Evolutionary conservation across 30 jellyfish, hydroid and myxozoan species (phyloP).

Genomic region (Aurelia coerulea): DNA sequence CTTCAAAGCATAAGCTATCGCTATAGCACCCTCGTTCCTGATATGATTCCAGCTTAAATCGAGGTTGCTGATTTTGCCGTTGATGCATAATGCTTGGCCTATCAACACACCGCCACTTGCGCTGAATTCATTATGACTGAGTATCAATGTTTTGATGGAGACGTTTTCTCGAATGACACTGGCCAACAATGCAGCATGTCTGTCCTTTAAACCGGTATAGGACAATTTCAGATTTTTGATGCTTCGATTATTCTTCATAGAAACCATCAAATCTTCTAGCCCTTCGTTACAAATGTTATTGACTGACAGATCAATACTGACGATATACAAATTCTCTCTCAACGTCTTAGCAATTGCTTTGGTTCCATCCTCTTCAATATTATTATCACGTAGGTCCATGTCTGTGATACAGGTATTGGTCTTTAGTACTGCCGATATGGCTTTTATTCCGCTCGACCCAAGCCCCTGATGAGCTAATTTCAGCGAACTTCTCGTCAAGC

Average conservation of each 20-base stretch:
- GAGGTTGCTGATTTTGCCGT: conserved; percentile 30
- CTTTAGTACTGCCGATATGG: conserved; percentile 40
- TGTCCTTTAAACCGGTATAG: conserved; percentile 65
- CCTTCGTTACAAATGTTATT: conserved; percentile 54
- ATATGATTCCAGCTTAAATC: conserved; percentile 83
- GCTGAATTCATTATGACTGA: conserved; percentile 64
- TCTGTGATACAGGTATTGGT: conserved; percentile 48
- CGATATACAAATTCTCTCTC: conserved; percentile 26
- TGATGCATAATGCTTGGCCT: conserved; percentile 36
- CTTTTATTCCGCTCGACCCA: conserved; percentile 58
- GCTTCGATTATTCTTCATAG: conserved; percentile 15
- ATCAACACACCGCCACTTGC: conserved; percentile 41
- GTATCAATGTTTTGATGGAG: not conserved
- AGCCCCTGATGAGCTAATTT: conserved; percentile 66
- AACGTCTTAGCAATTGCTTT: conserved; percentile 38
- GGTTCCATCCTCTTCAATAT: conserved; percentile 48
- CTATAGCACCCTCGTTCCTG: conserved; percentile 72
- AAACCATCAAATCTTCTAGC: conserved; percentile 32
- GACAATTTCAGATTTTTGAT: conserved; percentile 59
- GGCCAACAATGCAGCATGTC: conserved; percentile 45
- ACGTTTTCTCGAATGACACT: conserved; percentile 35
- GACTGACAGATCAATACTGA: conserved; percentile 46
- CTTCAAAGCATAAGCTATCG: conserved; percentile 39
- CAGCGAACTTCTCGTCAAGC: conserved; percentile 29
- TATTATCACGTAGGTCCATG: conserved; percentile 66